These are phyloP conservation scores for Merodon equestris DNA, from an alignment of 2,888 invertebrate genomes.

Conservation along the genomic window DNA sequence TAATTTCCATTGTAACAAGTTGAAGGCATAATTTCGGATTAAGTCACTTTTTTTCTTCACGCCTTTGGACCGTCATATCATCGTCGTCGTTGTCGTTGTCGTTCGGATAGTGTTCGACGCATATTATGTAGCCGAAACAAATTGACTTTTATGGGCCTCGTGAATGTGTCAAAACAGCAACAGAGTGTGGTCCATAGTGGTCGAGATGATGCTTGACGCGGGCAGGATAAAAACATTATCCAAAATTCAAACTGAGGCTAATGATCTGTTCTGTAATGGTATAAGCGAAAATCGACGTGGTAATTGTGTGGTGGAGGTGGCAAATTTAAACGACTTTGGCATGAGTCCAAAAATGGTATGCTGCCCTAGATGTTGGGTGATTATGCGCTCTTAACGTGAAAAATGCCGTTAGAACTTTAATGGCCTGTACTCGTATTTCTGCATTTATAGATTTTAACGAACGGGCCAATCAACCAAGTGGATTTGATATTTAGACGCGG, in stretches of 20 bases:
- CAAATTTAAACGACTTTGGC: neutral
- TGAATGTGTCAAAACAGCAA: slow-evolving; percentile 60
- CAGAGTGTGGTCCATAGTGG: slow-evolving; percentile 22
- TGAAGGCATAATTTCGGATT: slow-evolving; percentile 68
- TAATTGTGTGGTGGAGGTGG: slow-evolving; percentile 33
- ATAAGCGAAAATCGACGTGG: no score
- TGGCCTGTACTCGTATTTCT: no score
- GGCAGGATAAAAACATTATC: slow-evolving; percentile 14
- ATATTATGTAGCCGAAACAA: slow-evolving; percentile 50
- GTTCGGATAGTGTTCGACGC: no score
- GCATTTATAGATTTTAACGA: no score
- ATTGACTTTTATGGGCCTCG: slow-evolving; percentile 66
- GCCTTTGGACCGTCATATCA: slow-evolving; percentile 22
- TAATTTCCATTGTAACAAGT: slow-evolving; percentile 65
- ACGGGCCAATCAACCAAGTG: no score
- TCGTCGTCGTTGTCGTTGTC: no score
- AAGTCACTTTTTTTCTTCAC: slow-evolving; percentile 49
- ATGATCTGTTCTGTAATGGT: no score
- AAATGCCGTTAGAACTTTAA: no score
- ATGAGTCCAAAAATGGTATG: slow-evolving; percentile 15
- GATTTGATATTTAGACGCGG: no score
- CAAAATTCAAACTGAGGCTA: slow-evolving; percentile 34
- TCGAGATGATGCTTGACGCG: neutral
- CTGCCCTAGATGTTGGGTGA: neutral
- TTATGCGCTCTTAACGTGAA: no score